Base-by-base conservation (phyloP, 2,888 invertebrate genomes). In the Stegana nigrithorax region DNA sequence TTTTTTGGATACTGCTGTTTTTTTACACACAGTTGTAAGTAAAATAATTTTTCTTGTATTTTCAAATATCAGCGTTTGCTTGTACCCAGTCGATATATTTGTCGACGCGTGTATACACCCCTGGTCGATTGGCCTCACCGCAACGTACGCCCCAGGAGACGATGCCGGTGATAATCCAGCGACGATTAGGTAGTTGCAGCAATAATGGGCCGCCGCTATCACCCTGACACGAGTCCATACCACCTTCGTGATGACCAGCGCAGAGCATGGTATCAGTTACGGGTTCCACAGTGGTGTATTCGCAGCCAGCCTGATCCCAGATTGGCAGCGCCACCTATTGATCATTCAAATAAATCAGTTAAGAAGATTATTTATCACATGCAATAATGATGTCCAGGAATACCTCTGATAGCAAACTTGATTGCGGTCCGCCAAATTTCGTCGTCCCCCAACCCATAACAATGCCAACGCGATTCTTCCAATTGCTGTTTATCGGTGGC, bases 131-230 rank as follows among this genome's bases (percentile, higher is more conserved):
- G 21, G 89, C 88, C 68, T 91, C 90, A 0, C 93, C 95, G 79
- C 95, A 96, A 2, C 91, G 89, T 36, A 93, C 88, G 12, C 95
- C 95, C 93, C 94, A 95, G 0, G 94, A 94, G 0, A 95, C 95
- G 60, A 96, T 88, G 1, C 95, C 95, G 47, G 93, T 88, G 26
- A 89, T 88, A 0, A 91, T 88, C 94, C 94, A 95, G 51, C 92
- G 89, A 0, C 91, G 91, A 78, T 91, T 91, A 1, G 89, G 86
- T 78, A 93, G 86, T 81, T 92, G 92, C 73, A 91, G 88, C 85
- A 94, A 88, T 32, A 95, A 84, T 0, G 95, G 95, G 0, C 95
- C 95, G 10, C 85, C 85, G 59, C 85, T 85, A 62, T 86, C 85
- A 2, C 85, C 95, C 89, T 93, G 92, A 76, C 95, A 95, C 12